Base-by-base conservation (phyloP, 2,113 vertebrate species). In the Prunella fulvescens region DNA sequence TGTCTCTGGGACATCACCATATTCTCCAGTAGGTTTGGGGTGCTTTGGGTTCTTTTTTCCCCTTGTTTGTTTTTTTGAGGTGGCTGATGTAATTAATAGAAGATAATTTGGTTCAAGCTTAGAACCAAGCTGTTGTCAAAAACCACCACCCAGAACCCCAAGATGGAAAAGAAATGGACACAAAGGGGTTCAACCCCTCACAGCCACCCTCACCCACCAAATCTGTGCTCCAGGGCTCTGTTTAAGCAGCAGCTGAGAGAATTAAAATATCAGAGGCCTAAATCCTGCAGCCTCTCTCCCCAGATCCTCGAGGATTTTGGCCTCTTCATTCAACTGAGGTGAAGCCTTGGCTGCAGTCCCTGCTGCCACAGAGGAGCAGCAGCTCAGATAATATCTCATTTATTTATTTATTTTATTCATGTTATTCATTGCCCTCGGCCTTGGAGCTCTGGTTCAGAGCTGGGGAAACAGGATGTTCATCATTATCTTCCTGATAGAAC, bases 391-490 rank as follows among this genome's bases (percentile, higher is more conserved):
- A 5, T 11, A 91, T 94, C 92, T 91, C 29, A 31, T 76, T 95
- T 93, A 76, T 84, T 93, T 94, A 44, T 84, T 93, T 94, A 60
- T 91, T 93, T 94, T 74, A 87, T 95, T 96, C 92, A 93, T 94
- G 90, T 93, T 95, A 91, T 93, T 82, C 95, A 73, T 57, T 86
- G 92, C 85, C 82, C 81, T 81, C 45, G 23, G 74, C 81, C 62
- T 57, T 17, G 8, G 35, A 72, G 92, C 58, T 64, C 42, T 61
- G 81, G 35, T 86, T 76, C 16, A 20, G 45, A 53, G 70, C 87
- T 28, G 66, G 66, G 66, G 42, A 69, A 87, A 89, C 57, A 82
- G 39, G 70, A 64, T 77, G 81, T 90, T 94, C 70, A 94, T 93
- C 93, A 80, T 61, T 86, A 77, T 61, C 85, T 80, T 50, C 62